Evolutionary conservation across 2,797 vertebrate species (phyloP).

Genomic region (Premnoplex brunnescens): DNA sequence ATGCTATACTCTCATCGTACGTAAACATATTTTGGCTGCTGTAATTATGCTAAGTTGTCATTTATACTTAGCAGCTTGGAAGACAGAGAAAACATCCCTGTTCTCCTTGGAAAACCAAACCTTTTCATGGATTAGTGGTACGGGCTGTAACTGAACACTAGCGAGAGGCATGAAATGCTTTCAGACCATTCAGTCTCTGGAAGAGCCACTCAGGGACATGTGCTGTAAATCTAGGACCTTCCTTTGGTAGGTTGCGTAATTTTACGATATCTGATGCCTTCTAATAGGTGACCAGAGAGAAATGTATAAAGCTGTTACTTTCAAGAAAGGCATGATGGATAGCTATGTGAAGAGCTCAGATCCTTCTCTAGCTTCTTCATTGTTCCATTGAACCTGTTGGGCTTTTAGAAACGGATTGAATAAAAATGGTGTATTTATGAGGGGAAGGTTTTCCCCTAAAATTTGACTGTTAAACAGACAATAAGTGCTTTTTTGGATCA

Average conservation of each 20-base stretch:
- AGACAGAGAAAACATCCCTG: not conserved
- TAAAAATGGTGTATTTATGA: not conserved
- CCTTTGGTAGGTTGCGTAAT: not conserved
- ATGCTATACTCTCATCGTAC: not conserved
- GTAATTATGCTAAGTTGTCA: not conserved
- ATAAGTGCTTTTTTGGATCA: not conserved
- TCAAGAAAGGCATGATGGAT: not conserved
- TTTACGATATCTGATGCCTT: not conserved
- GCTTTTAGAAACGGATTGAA: not conserved
- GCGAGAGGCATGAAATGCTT: not conserved
- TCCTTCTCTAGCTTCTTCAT: not conserved
- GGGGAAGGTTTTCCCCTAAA: not conserved
- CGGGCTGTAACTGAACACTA: not conserved
- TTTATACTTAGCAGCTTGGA: not conserved
- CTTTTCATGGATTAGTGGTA: not conserved
- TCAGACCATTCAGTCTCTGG: not conserved
- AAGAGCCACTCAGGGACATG: not conserved
- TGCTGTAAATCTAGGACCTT: not conserved
- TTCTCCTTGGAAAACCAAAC: not conserved
- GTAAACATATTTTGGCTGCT: not conserved
- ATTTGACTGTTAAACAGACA: not conserved
- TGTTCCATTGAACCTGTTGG: not conserved
- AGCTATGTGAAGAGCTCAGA: not conserved
- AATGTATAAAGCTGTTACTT: not conserved
- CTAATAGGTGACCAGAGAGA: not conserved